Percentiles rank a stretch among this genome's conserved stretches.
phyloP scores from a whole-genome alignment of 2,888 invertebrate species.

The Bimastos eiseni region DNA sequence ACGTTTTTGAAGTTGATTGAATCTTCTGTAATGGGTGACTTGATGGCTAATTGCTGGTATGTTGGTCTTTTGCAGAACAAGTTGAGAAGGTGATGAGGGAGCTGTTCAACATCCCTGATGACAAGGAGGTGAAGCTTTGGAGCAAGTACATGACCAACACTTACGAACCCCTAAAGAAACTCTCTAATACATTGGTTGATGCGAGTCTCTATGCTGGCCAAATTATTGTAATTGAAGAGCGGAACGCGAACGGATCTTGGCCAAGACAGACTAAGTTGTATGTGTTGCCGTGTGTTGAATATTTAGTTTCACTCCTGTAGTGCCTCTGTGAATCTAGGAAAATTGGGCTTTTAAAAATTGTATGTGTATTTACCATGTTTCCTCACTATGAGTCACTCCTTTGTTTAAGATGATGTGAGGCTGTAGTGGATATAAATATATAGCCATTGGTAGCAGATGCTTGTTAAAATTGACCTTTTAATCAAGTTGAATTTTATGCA shows the following conservation, averaged over 20 bases:
- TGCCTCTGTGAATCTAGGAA: background rate
- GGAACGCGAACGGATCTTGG: conserved; percentile 64
- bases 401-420: no score
- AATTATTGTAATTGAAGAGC: conserved; percentile 62
- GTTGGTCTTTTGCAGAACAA: conserved; percentile 47
- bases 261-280: conserved; percentile 59
- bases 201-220: conserved; percentile 62
- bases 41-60: background rate
- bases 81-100: conserved; percentile 60
- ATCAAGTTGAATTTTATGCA: no score
- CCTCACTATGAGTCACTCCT: no score
- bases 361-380: no score
- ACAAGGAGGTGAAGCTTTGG: conserved; percentile 63
- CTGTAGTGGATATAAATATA: no score
- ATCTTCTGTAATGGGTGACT: background rate
- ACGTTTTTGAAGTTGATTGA: background rate
- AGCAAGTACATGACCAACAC: conserved; percentile 61
- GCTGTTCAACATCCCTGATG: conserved; percentile 60
- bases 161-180: conserved; percentile 61
- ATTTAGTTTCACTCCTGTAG: background rate
- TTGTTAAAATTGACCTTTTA: no score
- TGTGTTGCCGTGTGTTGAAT: conserved; percentile 6
- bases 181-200: conserved; percentile 62
- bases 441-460: no score
- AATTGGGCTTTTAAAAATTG: background rate